phyloP scores from a whole-genome alignment of 2,113 vertebrate genomes.

The Hylia prasina region DNA sequence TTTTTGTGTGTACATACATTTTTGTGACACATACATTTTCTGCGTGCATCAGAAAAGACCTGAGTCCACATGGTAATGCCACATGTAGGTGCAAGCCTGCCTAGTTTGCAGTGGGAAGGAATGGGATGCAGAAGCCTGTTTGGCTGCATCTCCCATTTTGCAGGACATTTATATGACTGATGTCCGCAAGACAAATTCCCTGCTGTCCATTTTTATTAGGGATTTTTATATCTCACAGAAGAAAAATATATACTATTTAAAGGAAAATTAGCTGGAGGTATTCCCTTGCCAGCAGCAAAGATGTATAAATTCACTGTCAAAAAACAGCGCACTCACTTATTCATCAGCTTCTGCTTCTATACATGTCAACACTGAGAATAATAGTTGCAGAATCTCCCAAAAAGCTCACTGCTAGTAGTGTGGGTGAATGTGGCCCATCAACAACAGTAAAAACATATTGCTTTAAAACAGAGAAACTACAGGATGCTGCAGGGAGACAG shows the following conservation, averaged over 20 bases:
- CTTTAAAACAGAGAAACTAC: background rate
- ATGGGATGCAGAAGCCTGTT: background rate
- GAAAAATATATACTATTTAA: background rate
- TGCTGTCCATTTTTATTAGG: background rate
- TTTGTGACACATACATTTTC: too few species aligned
- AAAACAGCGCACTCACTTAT: background rate
- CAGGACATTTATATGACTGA: background rate
- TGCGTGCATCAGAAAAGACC: background rate
- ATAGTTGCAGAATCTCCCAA: background rate
- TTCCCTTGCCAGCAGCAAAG: background rate
- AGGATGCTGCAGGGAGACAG: background rate
- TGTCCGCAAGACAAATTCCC: background rate
- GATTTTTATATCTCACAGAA: background rate
- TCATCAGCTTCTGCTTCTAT: background rate
- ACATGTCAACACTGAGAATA: background rate
- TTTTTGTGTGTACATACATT: too few species aligned
- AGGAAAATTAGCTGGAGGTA: background rate
- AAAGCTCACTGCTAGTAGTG: background rate
- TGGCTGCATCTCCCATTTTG: background rate
- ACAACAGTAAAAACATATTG: background rate
- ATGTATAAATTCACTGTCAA: background rate
- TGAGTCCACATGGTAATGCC: background rate
- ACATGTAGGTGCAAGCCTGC: background rate
- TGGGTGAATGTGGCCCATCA: background rate
- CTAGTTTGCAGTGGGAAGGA: background rate